phyloP scores from a whole-genome alignment of 1,140 invertebrate genomes.

The Pinna nobilis region DNA sequence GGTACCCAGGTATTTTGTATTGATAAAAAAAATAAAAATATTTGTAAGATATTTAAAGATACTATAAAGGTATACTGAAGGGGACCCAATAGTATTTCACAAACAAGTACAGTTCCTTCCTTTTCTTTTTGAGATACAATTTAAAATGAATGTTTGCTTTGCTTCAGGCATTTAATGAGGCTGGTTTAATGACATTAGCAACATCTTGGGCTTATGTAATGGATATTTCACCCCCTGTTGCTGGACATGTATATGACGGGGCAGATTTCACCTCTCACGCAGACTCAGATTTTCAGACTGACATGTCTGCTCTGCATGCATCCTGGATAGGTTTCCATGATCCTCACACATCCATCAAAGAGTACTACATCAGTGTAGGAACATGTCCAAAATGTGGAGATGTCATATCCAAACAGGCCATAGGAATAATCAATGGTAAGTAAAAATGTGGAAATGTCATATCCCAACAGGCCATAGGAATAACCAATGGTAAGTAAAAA shows the following conservation, averaged over 20 bases:
- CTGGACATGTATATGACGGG: conserved; percentile 16
- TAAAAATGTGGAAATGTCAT: too few species aligned
- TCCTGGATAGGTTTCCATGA: conserved; percentile 47
- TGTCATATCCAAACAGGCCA: conserved; percentile 21
- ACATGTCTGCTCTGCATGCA: conserved; percentile 8
- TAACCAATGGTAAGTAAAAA: not conserved
- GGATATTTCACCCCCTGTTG: conserved; percentile 31
- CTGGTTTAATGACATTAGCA: conserved; percentile 32
- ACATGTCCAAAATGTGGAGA: conserved; percentile 45
- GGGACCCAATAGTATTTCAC: too few species aligned
- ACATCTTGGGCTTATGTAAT: conserved; percentile 27
- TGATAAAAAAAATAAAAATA: not conserved
- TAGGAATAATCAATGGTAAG: conserved; percentile 23
- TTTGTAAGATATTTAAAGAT: not conserved
- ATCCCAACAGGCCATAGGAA: not conserved
- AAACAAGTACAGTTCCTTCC: too few species aligned
- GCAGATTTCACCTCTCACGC: not conserved
- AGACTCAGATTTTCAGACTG: conserved; percentile 44
- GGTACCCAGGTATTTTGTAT: not conserved
- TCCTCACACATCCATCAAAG: conserved; percentile 33
- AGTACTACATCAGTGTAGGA: conserved; percentile 40
- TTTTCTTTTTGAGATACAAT: too few species aligned
- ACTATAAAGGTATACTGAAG: too few species aligned
- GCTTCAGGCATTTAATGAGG: conserved; percentile 46
- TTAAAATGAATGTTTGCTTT: too few species aligned